phyloP scores from a whole-genome alignment of 2,797 vertebrate species.

The Rousettus madagascariensis region DNA sequence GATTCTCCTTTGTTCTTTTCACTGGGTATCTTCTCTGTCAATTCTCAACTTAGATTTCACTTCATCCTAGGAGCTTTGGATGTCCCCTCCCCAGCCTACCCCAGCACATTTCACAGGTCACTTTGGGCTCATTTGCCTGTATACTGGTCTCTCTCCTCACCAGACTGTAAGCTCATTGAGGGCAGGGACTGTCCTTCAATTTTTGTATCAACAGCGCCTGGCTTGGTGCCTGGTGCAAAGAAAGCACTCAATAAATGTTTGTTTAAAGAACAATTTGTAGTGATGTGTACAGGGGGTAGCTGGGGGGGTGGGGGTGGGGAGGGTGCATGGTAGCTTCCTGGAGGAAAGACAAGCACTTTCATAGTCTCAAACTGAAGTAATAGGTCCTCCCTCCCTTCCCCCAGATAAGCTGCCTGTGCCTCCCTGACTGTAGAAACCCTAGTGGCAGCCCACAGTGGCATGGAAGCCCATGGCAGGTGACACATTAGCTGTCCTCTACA shows the following conservation, averaged over 20 bases:
- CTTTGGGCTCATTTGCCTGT: neutral
- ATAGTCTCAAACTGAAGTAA: neutral
- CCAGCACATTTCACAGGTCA: neutral
- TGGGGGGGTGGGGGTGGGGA: neutral
- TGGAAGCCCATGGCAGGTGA: neutral
- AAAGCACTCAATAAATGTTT: slow-evolving; percentile 76
- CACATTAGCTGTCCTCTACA: neutral
- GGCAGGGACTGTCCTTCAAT: slow-evolving; percentile 55
- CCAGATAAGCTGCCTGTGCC: neutral
- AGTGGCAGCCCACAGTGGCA: neutral
- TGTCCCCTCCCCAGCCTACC: neutral
- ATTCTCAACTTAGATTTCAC: slow-evolving; percentile 24
- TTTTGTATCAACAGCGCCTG: slow-evolving; percentile 66
- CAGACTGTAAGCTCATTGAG: slow-evolving; percentile 78
- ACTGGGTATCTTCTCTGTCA: slow-evolving; percentile 13
- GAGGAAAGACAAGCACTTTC: neutral
- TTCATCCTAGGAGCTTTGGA: neutral
- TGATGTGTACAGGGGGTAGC: neutral
- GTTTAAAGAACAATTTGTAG: slow-evolving; percentile 60
- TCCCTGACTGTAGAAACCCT: neutral
- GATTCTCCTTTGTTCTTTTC: neutral
- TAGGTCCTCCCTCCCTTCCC: neutral
- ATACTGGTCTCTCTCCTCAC: neutral
- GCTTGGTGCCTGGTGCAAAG: slow-evolving; percentile 53
- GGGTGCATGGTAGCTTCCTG: neutral